A percentile compares a stretch with the other conserved stretches of the same genome.
Conservation (phyloP, 2,113 vertebrate genomes). For the rat (Rattus norvegicus) region GRCr8 NC_086028.1:93130501-93131000, state of each 20-base stretch:
- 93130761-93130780: background rate
- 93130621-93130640: background rate
- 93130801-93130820: background rate
- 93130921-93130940: background rate
- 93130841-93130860: background rate
- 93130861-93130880: background rate
- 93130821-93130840: background rate
- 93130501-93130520: background rate
- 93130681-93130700: conserved; percentile 5
- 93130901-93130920: background rate
- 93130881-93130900: background rate
- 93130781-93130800: background rate
- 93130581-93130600: background rate
- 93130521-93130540: background rate
- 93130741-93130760: background rate
- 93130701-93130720: background rate
- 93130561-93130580: background rate
- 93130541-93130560: background rate
- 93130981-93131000: background rate
- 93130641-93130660: background rate
- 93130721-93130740: background rate
- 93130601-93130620: background rate
- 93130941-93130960: background rate
- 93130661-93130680: conserved; percentile 15
- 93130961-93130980: background rate